Conservation (phyloP, 2,113 vertebrate genomes). For the Bubo bubo region DNA sequence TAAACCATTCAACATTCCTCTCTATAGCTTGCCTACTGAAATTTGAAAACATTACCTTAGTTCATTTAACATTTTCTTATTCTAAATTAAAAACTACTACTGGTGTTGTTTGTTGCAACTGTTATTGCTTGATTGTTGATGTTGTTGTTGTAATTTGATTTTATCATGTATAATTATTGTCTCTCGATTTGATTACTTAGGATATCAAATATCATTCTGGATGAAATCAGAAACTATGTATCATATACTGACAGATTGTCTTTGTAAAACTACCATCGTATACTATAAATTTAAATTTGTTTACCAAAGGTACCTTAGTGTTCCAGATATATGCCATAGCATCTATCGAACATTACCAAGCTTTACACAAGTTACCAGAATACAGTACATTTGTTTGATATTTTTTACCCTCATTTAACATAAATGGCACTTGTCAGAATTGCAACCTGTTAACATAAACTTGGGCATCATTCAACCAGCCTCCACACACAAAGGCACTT, state of each 20-base stretch:
- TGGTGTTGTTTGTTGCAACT: not conserved
- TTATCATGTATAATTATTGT: not conserved
- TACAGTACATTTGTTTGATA: not conserved
- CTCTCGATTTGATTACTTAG: not conserved
- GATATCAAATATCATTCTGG: not conserved
- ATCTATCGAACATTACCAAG: not conserved
- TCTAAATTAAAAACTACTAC: not conserved
- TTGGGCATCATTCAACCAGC: not conserved
- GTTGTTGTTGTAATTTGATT: not conserved
- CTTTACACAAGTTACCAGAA: not conserved
- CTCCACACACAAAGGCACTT: not conserved
- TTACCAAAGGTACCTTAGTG: not conserved
- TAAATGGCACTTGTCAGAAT: not conserved
- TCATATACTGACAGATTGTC: not conserved
- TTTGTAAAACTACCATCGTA: not conserved
- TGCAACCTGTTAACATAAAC: not conserved
- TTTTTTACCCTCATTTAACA: not conserved
- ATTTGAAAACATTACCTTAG: not conserved
- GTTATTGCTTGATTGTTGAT: not conserved
- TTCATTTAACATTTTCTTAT: not conserved
- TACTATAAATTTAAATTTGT: not conserved
- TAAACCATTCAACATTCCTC: not conserved
- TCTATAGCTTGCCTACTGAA: not conserved
- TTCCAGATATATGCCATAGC: not conserved
- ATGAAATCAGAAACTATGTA: not conserved